Percentiles rank a stretch among this genome's conserved stretches.
Evolutionary conservation across 2,797 vertebrate genomes (phyloP).

Genomic region (Syndactyla subalaris): DNA sequence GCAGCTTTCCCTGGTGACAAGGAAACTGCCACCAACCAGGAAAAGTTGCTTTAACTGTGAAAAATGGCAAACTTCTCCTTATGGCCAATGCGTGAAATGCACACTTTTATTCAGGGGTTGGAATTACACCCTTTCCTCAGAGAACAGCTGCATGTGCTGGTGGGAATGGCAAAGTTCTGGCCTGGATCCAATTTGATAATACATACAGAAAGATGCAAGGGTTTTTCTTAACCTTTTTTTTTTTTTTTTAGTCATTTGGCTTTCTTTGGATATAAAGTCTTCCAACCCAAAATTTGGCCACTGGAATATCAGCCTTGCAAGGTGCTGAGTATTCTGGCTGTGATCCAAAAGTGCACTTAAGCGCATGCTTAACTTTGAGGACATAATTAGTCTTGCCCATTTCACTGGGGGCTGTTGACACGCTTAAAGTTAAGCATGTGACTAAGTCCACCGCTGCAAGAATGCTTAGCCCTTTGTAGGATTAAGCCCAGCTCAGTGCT

Average conservation of each 20-base stretch:
- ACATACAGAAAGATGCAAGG: not conserved
- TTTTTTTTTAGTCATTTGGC: not conserved
- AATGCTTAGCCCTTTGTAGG: constrained; percentile 41
- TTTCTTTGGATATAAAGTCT: not conserved
- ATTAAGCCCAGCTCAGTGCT: not conserved
- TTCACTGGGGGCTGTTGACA: constrained; percentile 1
- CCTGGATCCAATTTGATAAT: constrained; percentile 44
- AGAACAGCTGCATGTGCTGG: constrained; percentile 56
- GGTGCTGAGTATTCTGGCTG: constrained; percentile 31
- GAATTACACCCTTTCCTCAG: constrained; percentile 51
- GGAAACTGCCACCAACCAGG: constrained; percentile 8
- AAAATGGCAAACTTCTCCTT: constrained; percentile 13
- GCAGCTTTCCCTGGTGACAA: constrained; percentile 32
- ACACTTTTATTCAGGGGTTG: constrained; percentile 45
- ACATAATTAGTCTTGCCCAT: constrained; percentile 33
- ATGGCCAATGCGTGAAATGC: constrained; percentile 31
- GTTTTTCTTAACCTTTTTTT: not conserved
- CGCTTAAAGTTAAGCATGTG: constrained; percentile 49
- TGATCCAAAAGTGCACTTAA: constrained; percentile 55
- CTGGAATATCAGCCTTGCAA: not conserved
- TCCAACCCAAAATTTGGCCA: not conserved
- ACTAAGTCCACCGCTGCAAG: constrained; percentile 11
- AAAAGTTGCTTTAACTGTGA: constrained; percentile 28
- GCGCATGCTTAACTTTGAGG: constrained; percentile 17
- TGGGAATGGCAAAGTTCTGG: constrained; percentile 52